Percentiles rank a stretch among this genome's conserved stretches.
These are phyloP conservation scores for Campoletis sonorensis DNA, from an alignment of 1,140 invertebrate species.

Conservation along the genomic window DNA sequence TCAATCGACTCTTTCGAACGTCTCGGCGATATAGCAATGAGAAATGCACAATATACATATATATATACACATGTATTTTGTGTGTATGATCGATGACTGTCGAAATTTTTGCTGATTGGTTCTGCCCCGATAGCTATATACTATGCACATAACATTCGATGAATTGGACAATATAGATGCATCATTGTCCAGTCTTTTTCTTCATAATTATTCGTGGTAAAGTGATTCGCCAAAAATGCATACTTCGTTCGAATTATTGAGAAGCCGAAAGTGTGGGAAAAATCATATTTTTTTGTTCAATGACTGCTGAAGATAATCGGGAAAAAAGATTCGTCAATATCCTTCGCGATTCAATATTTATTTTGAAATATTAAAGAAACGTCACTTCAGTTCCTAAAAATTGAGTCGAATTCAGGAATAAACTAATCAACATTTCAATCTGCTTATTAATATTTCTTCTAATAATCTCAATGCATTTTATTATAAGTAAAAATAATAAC, in stretches of 20 bases:
- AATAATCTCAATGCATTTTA: no score
- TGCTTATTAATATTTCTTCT: no score
- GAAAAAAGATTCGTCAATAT: background rate
- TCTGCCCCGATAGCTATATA: constrained; percentile 41
- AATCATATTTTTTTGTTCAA: background rate
- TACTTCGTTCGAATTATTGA: background rate
- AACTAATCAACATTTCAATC: no score
- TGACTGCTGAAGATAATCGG: background rate
- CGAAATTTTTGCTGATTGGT: constrained; percentile 61
- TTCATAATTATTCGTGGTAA: constrained; percentile 54
- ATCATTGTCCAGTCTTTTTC: background rate
- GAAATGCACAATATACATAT: constrained; percentile 21
- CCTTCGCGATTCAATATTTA: background rate
- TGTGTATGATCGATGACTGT: constrained; percentile 64
- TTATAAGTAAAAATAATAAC: no score
- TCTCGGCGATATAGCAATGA: constrained; percentile 27
- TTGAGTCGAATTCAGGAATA: no score
- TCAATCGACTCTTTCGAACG: constrained; percentile 50
- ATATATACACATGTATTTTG: background rate
- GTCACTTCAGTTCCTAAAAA: no score
- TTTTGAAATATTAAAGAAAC: background rate
- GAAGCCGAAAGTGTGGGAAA: background rate
- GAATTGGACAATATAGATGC: background rate
- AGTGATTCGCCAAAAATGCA: constrained; percentile 29
- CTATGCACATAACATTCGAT: background rate